Base-by-base conservation (phyloP, 2,113 vertebrate species). In the Caloenas nicobarica region DNA sequence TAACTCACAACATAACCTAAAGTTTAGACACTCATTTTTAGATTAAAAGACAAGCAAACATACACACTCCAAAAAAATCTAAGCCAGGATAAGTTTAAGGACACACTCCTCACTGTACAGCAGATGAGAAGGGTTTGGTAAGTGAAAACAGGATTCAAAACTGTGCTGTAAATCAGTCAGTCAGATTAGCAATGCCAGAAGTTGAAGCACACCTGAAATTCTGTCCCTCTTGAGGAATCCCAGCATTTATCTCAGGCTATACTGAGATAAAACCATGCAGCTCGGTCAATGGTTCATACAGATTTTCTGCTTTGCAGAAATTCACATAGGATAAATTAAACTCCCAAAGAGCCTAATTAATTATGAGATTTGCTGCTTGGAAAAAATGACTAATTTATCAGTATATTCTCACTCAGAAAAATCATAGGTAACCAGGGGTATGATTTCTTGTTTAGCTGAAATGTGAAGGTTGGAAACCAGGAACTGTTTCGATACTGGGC, bases 371-470 rank as follows among this genome's bases (percentile, higher is more conserved):
- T 83, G 5, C 23, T 92, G 51, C 64, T 88, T 88, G 42, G 66
- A 11, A 86, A 83, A 91, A 92, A 57, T 34, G 4, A 34, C 72
- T 70, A 73, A 91, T 91, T 88, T 78, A 66, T 88, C 29, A 46
- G 15, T 71, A 73, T n/a, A 68, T 48, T 46, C 16, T 74, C 83
- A 21, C 46, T 86, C 9, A 74, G 25, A 86, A 94, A 94, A 83
- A 46, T 29, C 33, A 28, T 16, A 42, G n/a, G 51, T 70, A 88
- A 88, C 38, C 11, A 64, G 34, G 9, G 60, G 23, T 79, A 38
- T 81, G 1, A 68, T 51, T 95, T 88, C 16, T 70, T 92, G 42
- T 88, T 96, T 66, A 86, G 28, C 29, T 94, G 68, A 94, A 84
- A 86, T 18, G 34, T 46, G 56, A 81, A 66, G 13, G 11, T 58